Base-by-base conservation (phyloP, 2,888 invertebrate genomes). In the Drosophila nigricruria region DNA sequence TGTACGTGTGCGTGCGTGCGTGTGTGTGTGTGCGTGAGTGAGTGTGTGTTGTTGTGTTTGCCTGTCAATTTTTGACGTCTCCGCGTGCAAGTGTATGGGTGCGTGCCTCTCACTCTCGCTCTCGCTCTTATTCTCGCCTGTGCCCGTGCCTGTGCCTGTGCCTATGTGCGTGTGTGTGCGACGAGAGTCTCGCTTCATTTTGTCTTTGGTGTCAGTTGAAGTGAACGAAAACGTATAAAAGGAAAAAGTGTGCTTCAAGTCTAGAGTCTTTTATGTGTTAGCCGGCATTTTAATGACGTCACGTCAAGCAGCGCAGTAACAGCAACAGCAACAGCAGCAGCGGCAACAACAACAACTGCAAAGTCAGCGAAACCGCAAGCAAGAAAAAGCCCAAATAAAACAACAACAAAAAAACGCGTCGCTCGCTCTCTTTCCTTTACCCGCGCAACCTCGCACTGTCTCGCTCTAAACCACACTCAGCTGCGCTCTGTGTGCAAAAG, bases 251-350 rank as follows among this genome's bases (percentile, higher is more conserved):
- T 60, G 64, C 60, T 63, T 25, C 49, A 58, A 52, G 45, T 25
- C 45, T 16, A 40, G 57, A 53, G 58, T 49, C 49, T 58, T 58
- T 58, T 58, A 59, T 71, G 67, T 77, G 71, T 77, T 74, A 79
- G 71, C 88, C 84, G 84, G 84, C 84, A 81, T 83, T 77, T 85
- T 88, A 79, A 88, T 84, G 84, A 85, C 84, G 88, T 84, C 84
- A 84, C 83, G 68, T 57, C 74, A 65, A 66, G 18, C 71, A 58
- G 34, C 75, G 43, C 59, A 40, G 14, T 53, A 49, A 54, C 71
- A 63, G 62, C 61, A 69, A 34, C 32, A 50, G 74, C 77, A 70
- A 62, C 76, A 27, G 30, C 47, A 49, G 12, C 4, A 49, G 60
- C 50, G 16, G 57, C 70, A 76, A 61, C 59, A 77, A 53, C 60